These are phyloP conservation scores for Sebastes umbrosus DNA, from an alignment of 2,797 vertebrate genomes.

Conservation along the genomic window DNA sequence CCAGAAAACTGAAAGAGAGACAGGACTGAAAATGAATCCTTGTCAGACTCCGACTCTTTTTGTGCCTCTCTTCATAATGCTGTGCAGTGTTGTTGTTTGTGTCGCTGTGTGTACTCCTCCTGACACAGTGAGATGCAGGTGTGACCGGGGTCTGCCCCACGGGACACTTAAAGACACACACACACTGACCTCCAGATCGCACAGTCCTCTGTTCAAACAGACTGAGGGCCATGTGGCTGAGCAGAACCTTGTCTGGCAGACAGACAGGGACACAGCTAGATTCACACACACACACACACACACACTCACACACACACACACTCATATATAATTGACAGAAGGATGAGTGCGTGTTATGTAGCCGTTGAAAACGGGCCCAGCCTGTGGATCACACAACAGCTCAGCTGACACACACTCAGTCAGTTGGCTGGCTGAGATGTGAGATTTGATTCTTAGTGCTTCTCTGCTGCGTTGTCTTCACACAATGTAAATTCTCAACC, in stretches of 20 bases:
- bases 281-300: slow-evolving; percentile 4
- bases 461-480: background rate
- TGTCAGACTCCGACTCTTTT: background rate
- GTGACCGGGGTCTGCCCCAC: slow-evolving; percentile 17
- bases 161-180: slow-evolving; percentile 25
- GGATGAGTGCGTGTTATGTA: slow-evolving; percentile 11
- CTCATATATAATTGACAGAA: slow-evolving; percentile 10
- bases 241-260: slow-evolving; percentile 33
- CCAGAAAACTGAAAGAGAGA: slow-evolving; percentile 43
- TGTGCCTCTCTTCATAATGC: background rate
- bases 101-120: background rate
- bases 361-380: slow-evolving; percentile 25
- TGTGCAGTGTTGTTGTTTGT: background rate
- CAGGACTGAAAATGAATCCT: slow-evolving; percentile 31
- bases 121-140: slow-evolving; percentile 43
- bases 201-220: slow-evolving; percentile 38
- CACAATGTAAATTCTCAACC: slow-evolving; percentile 10
- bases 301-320: slow-evolving; percentile 4
- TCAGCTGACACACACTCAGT: slow-evolving; percentile 21
- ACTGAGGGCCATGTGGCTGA: slow-evolving; percentile 45
- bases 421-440: background rate
- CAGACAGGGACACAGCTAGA: slow-evolving; percentile 22
- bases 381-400: slow-evolving; percentile 13
- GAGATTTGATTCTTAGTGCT: background rate
- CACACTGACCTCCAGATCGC: slow-evolving; percentile 9